Percentiles rank a stretch among this genome's conserved stretches.
Conservation (phyloP, 2,888 invertebrate genomes). For the Xestia ashworthii region DNA sequence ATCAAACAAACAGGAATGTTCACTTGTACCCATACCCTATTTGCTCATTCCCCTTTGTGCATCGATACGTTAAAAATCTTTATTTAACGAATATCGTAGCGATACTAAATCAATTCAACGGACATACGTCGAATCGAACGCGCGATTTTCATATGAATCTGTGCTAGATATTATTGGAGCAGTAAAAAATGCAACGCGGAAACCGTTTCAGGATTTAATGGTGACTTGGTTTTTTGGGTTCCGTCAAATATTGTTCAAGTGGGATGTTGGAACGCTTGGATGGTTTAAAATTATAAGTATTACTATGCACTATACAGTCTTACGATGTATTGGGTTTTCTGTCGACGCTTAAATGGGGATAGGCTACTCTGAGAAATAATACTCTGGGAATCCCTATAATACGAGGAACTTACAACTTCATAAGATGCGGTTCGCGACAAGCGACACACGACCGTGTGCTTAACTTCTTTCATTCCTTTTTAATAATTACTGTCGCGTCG, state of each 20-base stretch:
- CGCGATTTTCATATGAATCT: slow-evolving; percentile 41
- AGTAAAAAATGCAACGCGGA: slow-evolving; percentile 41
- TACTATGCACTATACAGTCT: not conserved
- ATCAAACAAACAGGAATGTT: slow-evolving; percentile 53
- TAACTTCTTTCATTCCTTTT: not conserved
- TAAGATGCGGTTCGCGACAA: not conserved
- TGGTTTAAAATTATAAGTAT: not conserved
- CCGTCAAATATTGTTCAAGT: slow-evolving; percentile 6
- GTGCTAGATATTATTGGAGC: slow-evolving; percentile 35
- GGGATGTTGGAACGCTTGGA: not conserved
- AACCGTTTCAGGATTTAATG: slow-evolving; percentile 37
- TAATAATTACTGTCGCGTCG: not conserved
- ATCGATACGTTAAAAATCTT: slow-evolving; percentile 54
- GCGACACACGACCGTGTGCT: not conserved
- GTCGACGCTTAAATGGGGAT: not conserved
- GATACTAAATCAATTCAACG: slow-evolving; percentile 43
- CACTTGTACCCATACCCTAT: slow-evolving; percentile 41
- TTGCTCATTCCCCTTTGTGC: slow-evolving; percentile 44
- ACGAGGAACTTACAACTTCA: not conserved
- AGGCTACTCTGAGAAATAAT: not conserved
- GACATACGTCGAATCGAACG: slow-evolving; percentile 27
- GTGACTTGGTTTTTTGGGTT: slow-evolving; percentile 34
- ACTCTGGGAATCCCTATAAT: not conserved
- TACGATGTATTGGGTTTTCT: not conserved
- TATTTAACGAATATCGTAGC: slow-evolving; percentile 42